A percentile compares a stretch with the other conserved stretches of the same genome.
Evolutionary conservation across 2,888 invertebrate species (phyloP).

Genomic region (Danaus chrysippus): DNA sequence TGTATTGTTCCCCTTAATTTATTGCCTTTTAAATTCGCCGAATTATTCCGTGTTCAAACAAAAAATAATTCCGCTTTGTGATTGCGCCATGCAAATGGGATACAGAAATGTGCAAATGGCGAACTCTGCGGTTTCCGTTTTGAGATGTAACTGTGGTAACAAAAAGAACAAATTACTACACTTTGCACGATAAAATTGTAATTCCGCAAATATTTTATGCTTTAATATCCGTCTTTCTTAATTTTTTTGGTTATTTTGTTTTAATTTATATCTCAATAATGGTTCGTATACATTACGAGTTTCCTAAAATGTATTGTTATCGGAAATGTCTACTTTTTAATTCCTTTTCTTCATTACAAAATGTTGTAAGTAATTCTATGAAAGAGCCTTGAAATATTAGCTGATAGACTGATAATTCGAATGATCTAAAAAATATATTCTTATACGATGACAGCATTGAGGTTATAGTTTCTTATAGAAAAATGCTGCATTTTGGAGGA

Average conservation of each 20-base stretch:
- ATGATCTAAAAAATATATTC: too few relatives aligned
- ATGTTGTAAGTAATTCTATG: too few relatives aligned
- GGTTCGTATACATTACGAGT: neutral
- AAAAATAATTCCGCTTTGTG: slow-evolving; percentile 45
- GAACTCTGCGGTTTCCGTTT: slow-evolving; percentile 23
- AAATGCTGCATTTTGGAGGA: too few relatives aligned
- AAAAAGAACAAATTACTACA: slow-evolving; percentile 18
- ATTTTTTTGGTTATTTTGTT: slow-evolving; percentile 6
- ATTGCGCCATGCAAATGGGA: slow-evolving; percentile 26
- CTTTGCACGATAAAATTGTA: slow-evolving; percentile 8
- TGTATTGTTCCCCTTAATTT: slow-evolving; percentile 74
- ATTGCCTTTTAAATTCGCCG: slow-evolving; percentile 61
- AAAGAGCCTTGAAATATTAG: too few relatives aligned
- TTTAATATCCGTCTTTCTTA: slow-evolving; percentile 2
- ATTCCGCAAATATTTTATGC: neutral
- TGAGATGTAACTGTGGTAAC: slow-evolving; percentile 15
- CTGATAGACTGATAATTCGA: too few relatives aligned
- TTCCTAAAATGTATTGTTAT: too few relatives aligned
- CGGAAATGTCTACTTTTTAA: too few relatives aligned
- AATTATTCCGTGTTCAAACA: slow-evolving; percentile 59
- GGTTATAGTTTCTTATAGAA: too few relatives aligned
- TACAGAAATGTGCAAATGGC: slow-evolving; percentile 23
- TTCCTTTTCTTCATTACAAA: too few relatives aligned
- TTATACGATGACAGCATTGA: too few relatives aligned
- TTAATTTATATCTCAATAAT: neutral